Base-by-base conservation (phyloP, 2,888 invertebrate genomes). In the Andrena flavipes region DNA sequence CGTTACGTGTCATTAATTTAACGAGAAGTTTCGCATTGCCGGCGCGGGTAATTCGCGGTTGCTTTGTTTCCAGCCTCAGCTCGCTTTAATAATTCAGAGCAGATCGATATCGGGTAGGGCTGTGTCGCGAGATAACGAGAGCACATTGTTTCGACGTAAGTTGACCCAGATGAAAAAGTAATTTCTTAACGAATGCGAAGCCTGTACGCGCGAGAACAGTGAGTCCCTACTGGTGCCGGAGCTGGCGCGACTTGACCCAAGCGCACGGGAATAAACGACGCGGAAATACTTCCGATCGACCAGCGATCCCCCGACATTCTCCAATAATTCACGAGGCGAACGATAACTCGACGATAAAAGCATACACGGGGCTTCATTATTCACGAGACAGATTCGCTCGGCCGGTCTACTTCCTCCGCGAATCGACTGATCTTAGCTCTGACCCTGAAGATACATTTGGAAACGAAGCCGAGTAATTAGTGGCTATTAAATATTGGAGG, bases 151-250 rank as follows among this genome's bases (percentile, higher is more conserved):
- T 56, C 42, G 60, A 16, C 49, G 70, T 65, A 74, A 54, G 80
- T 70, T 81, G 85, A 85, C 88, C 88, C 73, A 84, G 74, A 87
- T 88, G 63, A 80, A 81, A 79, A 80, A 82, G 81, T 78, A 73
- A 87, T 87, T 80, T 79, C 72, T 76, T 73, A 83, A 81, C 76
- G 76, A 83, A 70, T 62, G 75, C 48, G 75, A 69, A 69, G 29
- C 20, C 60, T 20, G 30, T 35, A 7, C 2, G 70, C 62, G 60
- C 16, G 33, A 8, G 56, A 69, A 69, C 8, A 33, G 62, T 60
- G 75, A 63, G 33, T 30, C 30, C 23, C n/a, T 51, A 16, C 49
- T 30, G n/a, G 16, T 30, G 20, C 23, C 16, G 13, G 23, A 10
- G n/a, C 23, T 4, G 23, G 3, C 35, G n/a, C 62, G 62, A 8